Conservation (phyloP, 2,888 invertebrate genomes). For the Patella caerulea region DNA sequence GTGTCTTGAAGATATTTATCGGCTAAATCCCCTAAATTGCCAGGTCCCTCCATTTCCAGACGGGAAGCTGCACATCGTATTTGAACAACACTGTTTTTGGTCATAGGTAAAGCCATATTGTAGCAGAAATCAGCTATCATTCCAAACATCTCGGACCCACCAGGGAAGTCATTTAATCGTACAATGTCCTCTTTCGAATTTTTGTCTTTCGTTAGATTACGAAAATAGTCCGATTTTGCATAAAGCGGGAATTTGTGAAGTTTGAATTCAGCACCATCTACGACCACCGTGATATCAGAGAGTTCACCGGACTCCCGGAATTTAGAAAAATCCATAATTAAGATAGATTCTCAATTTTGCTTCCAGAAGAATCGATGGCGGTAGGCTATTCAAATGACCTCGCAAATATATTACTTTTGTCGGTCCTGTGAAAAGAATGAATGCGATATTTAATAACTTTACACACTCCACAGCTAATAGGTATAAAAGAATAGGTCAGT, state of each 20-base stretch:
- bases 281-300: constrained; percentile 67
- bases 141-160: constrained; percentile 65
- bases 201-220: constrained; percentile 52
- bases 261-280: constrained; percentile 61
- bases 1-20: constrained; percentile 64
- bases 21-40: constrained; percentile 60
- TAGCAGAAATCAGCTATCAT: constrained; percentile 70
- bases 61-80: constrained; percentile 67
- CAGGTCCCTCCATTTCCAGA: constrained; percentile 64
- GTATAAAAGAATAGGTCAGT: neutral
- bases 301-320: constrained; percentile 67
- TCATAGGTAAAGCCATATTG: constrained; percentile 62
- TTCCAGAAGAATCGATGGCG: too few relatives aligned
- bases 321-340: constrained; percentile 61
- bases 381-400: too few relatives aligned
- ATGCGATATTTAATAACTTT: too few relatives aligned
- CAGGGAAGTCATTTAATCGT: constrained; percentile 66
- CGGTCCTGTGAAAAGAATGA: too few relatives aligned
- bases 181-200: constrained; percentile 45
- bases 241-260: constrained; percentile 70
- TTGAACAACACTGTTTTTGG: constrained; percentile 61
- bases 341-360: neutral
- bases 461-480: neutral
- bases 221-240: constrained; percentile 69
- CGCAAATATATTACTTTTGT: too few relatives aligned